phyloP scores from a whole-genome alignment of 2,113 vertebrate genomes.

The human region GRCh38 chr16:34406001-34406500 shows the following conservation, averaged over 20 bases:
- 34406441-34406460: not conserved
- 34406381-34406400: not conserved
- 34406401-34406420: not conserved
- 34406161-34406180: rapidly evolving
- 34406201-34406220: not conserved
- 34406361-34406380: not conserved
- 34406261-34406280: not conserved
- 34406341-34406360: not conserved
- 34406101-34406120: not conserved
- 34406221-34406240: not conserved
- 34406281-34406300: not conserved
- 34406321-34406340: not conserved
- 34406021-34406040: not conserved
- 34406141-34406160: not conserved
- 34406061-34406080: not conserved
- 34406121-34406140: not conserved
- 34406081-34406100: not conserved
- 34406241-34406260: not conserved
- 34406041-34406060: conserved; percentile 12
- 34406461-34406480: not conserved
- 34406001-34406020: not conserved
- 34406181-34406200: not conserved
- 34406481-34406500: not conserved
- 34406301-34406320: not conserved
- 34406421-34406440: not conserved